These are phyloP conservation scores for Catagonus wagneri DNA, from an alignment of 2,113 vertebrate species.

Conservation along the genomic window DNA sequence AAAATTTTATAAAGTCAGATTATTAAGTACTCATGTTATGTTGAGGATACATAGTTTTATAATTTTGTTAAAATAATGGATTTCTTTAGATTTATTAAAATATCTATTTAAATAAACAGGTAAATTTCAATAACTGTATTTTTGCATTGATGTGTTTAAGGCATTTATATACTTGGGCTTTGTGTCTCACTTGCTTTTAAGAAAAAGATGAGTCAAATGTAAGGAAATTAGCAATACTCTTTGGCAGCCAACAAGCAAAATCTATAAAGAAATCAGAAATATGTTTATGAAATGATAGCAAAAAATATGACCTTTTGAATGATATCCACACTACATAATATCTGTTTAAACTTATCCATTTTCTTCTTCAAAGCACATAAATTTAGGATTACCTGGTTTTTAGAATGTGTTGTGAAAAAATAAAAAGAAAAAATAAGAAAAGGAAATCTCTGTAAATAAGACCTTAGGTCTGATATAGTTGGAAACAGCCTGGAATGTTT, in stretches of 20 bases:
- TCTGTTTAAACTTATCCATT: slow-evolving; percentile 31
- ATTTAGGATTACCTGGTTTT: slow-evolving; percentile 42
- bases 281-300: background rate
- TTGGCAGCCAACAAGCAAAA: background rate
- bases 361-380: slow-evolving; percentile 36
- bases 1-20: slow-evolving; percentile 34
- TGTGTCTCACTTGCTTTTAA: slow-evolving; percentile 37
- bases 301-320: slow-evolving; percentile 47
- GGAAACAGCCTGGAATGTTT: slow-evolving; percentile 2
- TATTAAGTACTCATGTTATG: slow-evolving; percentile 15
- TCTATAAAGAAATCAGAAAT: slow-evolving; percentile 58
- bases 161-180: slow-evolving; percentile 53
- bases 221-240: slow-evolving; percentile 1
- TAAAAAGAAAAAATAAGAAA: background rate
- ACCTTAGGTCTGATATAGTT: slow-evolving; percentile 18
- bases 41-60: slow-evolving; percentile 11
- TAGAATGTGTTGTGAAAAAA: background rate
- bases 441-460: slow-evolving; percentile 25
- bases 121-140: background rate
- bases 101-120: background rate
- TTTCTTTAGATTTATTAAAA: slow-evolving; percentile 48
- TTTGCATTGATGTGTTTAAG: slow-evolving; percentile 35
- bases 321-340: background rate
- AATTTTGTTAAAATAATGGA: background rate
- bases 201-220: slow-evolving; percentile 36